A percentile compares a stretch with the other conserved stretches of the same genome.
Conservation (phyloP, 2,797 vertebrate species). For the Crocidura indochinensis region DNA sequence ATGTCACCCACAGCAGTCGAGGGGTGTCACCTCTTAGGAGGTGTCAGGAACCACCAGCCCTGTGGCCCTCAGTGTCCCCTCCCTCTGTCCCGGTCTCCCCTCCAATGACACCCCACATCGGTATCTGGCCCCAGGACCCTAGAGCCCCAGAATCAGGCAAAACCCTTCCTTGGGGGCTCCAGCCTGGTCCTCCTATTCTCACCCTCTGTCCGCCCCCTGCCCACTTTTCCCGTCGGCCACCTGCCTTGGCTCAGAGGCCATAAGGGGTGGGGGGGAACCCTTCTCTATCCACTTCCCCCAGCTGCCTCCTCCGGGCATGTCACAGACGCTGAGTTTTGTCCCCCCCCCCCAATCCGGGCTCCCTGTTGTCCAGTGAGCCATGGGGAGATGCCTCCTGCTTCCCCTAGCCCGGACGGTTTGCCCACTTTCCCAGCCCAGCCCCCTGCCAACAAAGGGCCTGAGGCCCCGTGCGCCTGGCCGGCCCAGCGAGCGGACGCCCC, state of each 20-base stretch:
- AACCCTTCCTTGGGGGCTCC: too few species aligned
- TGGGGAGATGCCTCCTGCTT: conserved; percentile 82
- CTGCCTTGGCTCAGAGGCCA: conserved; percentile 64
- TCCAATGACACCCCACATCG: too few species aligned
- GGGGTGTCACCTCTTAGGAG: accelerated
- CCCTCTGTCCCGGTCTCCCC: too few species aligned
- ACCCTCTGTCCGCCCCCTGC: neutral
- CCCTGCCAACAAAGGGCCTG: conserved; percentile 88
- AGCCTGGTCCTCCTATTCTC: neutral
- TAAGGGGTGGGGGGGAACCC: neutral
- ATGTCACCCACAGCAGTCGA: neutral
- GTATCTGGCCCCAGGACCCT: neutral
- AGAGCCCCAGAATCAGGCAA: too few species aligned
- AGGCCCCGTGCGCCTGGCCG: conserved; percentile 84
- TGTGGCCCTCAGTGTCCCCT: neutral
- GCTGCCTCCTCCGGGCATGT: conserved; percentile 63
- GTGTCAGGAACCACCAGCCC: neutral
- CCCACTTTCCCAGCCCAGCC: conserved; percentile 89
- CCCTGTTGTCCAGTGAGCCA: conserved; percentile 76
- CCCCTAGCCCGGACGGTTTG: conserved; percentile 80
- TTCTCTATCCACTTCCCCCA: conserved; percentile 57
- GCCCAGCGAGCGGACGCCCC: conserved; percentile 88
- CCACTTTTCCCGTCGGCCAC: conserved; percentile 76
- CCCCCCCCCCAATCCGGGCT: conserved; percentile 60
- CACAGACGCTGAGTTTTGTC: conserved; percentile 84